These are phyloP conservation scores for Drosophila littoralis DNA, from an alignment of 1,140 invertebrate species.

Conservation along the genomic window DNA sequence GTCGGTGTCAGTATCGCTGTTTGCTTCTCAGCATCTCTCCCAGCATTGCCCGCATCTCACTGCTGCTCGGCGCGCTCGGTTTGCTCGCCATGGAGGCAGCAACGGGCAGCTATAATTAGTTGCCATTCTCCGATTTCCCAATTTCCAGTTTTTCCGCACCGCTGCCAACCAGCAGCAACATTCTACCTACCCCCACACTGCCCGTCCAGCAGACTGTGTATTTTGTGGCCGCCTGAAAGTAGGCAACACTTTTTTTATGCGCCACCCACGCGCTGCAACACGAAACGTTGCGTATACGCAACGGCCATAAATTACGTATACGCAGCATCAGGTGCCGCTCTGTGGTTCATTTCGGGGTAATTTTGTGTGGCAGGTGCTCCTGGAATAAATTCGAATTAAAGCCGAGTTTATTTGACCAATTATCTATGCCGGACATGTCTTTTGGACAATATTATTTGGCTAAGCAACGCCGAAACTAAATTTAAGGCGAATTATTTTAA, in stretches of 20 bases:
- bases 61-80: background rate
- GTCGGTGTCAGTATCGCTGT: background rate
- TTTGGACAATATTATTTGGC: too few species aligned
- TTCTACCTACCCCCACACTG: background rate
- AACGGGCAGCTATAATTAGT: constrained; percentile 2
- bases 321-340: constrained; percentile 3
- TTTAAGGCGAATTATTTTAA: too few species aligned
- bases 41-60: background rate
- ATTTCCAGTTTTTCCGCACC: background rate
- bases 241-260: constrained; percentile 5
- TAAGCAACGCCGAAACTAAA: too few species aligned
- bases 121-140: background rate
- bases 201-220: background rate
- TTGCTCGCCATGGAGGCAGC: background rate
- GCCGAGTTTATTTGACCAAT: background rate
- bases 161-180: background rate
- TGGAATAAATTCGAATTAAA: background rate
- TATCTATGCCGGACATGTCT: too few species aligned
- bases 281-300: constrained; percentile 18
- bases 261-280: background rate
- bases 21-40: background rate
- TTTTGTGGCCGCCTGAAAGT: constrained; percentile 8
- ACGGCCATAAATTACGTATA: background rate
- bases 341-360: background rate
- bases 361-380: background rate